These are phyloP conservation scores for Dysidea cf. avara DNA, from an alignment of 37 sponge, comb jelly and placozoan species.

Conservation along the genomic window DNA sequence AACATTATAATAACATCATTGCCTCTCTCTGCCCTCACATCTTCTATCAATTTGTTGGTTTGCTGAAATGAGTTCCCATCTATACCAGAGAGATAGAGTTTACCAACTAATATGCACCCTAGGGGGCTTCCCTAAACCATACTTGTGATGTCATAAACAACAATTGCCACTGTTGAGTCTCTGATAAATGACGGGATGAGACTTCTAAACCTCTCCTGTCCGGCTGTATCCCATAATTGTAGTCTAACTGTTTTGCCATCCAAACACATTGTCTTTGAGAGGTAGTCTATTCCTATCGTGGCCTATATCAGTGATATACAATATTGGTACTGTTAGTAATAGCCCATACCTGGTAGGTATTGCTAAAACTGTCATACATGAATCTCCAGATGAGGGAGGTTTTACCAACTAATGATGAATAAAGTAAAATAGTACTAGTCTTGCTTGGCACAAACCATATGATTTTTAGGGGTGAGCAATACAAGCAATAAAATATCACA, in stretches of 20 bases:
- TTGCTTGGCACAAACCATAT: too few relatives aligned
- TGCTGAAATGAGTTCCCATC: conserved; percentile 97
- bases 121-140: not conserved
- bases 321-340: too few relatives aligned
- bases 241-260: conserved; percentile 86
- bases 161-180: conserved; percentile 86
- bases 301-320: conserved; percentile 58
- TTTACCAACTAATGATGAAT: conserved; percentile 85
- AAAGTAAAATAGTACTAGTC: too few relatives aligned
- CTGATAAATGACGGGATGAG: conserved; percentile 87
- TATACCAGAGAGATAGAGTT: conserved; percentile 5
- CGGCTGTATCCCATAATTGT: conserved; percentile 89
- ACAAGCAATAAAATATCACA: too few relatives aligned
- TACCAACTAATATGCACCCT: not conserved
- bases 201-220: conserved; percentile 86
- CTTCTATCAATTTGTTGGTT: conserved; percentile 94
- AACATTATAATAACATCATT: conserved; percentile 98
- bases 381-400: conserved; percentile 83
- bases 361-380: conserved; percentile 91
- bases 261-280: conserved; percentile 85
- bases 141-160: conserved; percentile 92
- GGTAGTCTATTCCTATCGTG: conserved; percentile 86
- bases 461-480: too few relatives aligned
- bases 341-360: conserved; percentile 85
- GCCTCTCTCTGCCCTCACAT: conserved; percentile 92